Base-by-base conservation (phyloP, 2,888 invertebrate species). In the Ceratothoa steindachneri region DNA sequence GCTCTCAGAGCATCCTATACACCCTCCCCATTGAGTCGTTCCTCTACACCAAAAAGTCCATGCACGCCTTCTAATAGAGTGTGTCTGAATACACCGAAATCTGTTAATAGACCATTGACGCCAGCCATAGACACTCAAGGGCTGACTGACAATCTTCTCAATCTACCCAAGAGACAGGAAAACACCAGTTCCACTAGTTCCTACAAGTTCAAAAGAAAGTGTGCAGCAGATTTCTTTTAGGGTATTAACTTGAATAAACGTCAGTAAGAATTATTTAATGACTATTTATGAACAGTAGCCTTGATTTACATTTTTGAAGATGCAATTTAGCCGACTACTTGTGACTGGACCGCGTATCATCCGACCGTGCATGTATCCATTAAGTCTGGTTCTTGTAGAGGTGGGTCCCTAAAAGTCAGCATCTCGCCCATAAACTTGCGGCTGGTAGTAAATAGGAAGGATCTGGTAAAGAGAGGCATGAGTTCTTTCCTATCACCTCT, bases 1-100 rank as follows among this genome's bases (percentile, higher is more conserved):
- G 86, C 86, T 7, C 83, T 89, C 12, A 83, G 86, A 75, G 86
- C 87, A 3, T 87, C 87, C 65, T 89, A 89, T 82, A 88, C 89
- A 0, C 88, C 88, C 0, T 88, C 1, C 90, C 92, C 0, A 89
- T 90, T 65, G 87, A 87, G 4, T 91, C 68, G n/a, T 7, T 24
- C 41, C 53, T 29, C n/a, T 24, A 30, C 71, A 9, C 27, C 28
- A 15, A 27, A 64, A n/a, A 55, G n/a, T 24, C 27, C 30, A 0
- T 1, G 22, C 12, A 55, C 30, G 19, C 55, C 60, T 0, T 30
- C 64, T 9, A 30, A 15, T 15, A 29, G 51, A 24, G 15, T 19
- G 12, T 3, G 24, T 4, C 12, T 71, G 22, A 22, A 29, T n/a
- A 64, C 66, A 5, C 65, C 71, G 22, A 66, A 41, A 19, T 15